Base-by-base conservation (phyloP, 2,888 invertebrate genomes). In the Drosophila helvetica region DNA sequence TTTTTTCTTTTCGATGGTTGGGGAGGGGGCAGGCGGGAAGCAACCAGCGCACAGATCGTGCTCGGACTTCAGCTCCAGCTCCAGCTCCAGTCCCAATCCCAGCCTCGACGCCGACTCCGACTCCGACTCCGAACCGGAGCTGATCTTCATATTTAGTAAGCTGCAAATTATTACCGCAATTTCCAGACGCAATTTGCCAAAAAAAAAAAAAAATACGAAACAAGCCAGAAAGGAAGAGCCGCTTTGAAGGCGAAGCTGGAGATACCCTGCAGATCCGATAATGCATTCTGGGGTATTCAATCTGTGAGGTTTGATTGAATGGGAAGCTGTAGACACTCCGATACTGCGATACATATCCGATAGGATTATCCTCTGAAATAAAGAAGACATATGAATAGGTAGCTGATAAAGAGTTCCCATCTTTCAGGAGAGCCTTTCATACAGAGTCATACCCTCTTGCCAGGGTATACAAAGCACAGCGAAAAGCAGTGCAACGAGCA, bases 61-160 rank as follows among this genome's bases (percentile, higher is more conserved):
- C 70, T 59, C 54, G 52, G 56, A 64, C 58, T 53, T 38, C 15
- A 10, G 10, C 30, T 3, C 10, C 38, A 38, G 38, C 38, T 15
- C 5, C 15, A 38, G 15, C 6, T 15, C 4, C 38, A 38, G 15
- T 6, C 6, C 6, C 38, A 38, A 7, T 38, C 38, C 38, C 38
- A 38, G 15, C 5, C 15, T 12, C 33, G 15, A 33, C 33, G 12
- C 2, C 15, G 12, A 30, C 30, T 12, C 30, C 57, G 15, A 47
- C 47, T 33, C 46, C 52, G n/a, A 38, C 45, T 38, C 42, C 53
- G 48, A 63, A 61, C 68, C 63, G 80, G 70, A 61, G 75, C 70
- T 81, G 86, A 85, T 85, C 85, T 85, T 85, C 87, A 86, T 86
- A 86, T 86, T 85, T 85, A 86, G 87, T 82, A 75, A 78, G 77